Percentiles rank a stretch among this genome's conserved stretches.
These are phyloP conservation scores for Alsophila aescularia DNA, from an alignment of 2,888 invertebrate genomes.

Conservation along the genomic window DNA sequence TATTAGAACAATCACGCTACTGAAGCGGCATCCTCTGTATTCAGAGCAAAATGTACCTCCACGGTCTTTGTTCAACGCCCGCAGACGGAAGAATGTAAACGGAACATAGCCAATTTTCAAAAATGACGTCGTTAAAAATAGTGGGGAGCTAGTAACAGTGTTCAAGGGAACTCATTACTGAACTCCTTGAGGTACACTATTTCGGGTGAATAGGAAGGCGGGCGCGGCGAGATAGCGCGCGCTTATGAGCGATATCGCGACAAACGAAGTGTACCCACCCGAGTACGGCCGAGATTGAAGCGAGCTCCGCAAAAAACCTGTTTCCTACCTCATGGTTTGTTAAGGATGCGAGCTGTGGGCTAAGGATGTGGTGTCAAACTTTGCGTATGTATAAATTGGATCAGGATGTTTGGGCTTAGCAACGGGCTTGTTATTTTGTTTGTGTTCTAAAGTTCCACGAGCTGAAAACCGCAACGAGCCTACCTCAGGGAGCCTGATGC, in stretches of 20 bases:
- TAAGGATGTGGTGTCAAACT: conserved; percentile 40
- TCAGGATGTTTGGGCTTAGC: conserved; percentile 35
- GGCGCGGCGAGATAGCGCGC: conserved; percentile 69
- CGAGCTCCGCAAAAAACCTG: conserved; percentile 30
- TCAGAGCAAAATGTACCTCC: conserved; percentile 26
- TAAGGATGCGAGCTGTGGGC: conserved; percentile 32
- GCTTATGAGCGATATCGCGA: conserved; percentile 79
- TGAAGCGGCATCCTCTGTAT: conserved; percentile 24
- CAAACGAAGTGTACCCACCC: conserved; percentile 72
- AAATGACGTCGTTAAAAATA: conserved; percentile 72
- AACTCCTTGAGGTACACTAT: conserved; percentile 82
- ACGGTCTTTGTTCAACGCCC: conserved; percentile 30
- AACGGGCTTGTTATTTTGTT: conserved; percentile 40
- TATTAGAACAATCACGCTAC: conserved; percentile 27
- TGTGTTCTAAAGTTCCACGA: conserved; percentile 36
- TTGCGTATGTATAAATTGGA: conserved; percentile 39
- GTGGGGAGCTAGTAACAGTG: conserved; percentile 64
- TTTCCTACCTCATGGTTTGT: conserved; percentile 27
- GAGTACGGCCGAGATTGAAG: conserved; percentile 30
- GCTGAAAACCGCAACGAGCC: conserved; percentile 30
- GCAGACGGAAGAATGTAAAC: conserved; percentile 41
- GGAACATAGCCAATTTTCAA: conserved; percentile 62
- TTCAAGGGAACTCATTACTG: conserved; percentile 79
- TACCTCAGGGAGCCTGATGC: conserved; percentile 23
- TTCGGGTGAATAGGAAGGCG: conserved; percentile 77